phyloP scores from a whole-genome alignment of 2,113 vertebrate genomes.

The Pedionomus torquatus region DNA sequence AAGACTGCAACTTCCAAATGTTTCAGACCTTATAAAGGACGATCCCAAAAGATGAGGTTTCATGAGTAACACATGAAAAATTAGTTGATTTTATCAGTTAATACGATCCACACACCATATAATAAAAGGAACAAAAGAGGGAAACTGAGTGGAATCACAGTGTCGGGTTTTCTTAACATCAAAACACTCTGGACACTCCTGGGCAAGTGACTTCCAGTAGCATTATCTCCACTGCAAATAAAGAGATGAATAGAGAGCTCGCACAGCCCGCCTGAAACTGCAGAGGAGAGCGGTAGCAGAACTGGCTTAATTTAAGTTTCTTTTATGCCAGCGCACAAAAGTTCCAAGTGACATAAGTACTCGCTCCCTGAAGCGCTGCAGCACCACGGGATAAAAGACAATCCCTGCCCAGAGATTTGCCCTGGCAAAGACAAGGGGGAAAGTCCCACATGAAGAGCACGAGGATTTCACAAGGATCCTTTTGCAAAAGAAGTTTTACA shows the following conservation, averaged over 20 bases:
- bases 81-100: not conserved
- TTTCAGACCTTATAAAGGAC: not conserved
- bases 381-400: not conserved
- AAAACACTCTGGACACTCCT: not conserved
- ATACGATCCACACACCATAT: not conserved
- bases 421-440: not conserved
- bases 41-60: not conserved
- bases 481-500: not conserved
- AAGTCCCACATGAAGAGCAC: fast-evolving
- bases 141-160: not conserved
- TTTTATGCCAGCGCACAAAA: not conserved
- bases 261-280: not conserved
- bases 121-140: not conserved
- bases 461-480: not conserved
- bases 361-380: not conserved
- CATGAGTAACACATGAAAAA: not conserved
- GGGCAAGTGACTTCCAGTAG: not conserved
- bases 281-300: not conserved
- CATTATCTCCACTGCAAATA: not conserved
- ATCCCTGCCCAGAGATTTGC: not conserved
- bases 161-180: not conserved
- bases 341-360: not conserved
- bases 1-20: not conserved
- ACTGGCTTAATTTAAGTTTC: not conserved
- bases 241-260: not conserved